phyloP scores from a whole-genome alignment of 2,113 vertebrate species.

The Eulemur rufifrons region DNA sequence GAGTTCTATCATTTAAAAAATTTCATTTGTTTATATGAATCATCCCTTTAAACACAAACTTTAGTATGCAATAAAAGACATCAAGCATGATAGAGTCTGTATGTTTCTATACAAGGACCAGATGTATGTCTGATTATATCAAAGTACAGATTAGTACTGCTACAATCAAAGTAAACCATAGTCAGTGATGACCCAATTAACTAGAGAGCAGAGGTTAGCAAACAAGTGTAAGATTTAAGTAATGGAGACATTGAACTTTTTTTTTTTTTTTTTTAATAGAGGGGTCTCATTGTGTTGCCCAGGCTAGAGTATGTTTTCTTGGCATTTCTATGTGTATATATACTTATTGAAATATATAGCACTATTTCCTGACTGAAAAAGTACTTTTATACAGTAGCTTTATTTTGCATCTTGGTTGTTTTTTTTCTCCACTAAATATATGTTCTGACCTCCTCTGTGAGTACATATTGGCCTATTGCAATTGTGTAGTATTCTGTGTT shows the following conservation, averaged over 20 bases:
- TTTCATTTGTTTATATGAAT: neutral
- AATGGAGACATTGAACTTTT: too few species aligned
- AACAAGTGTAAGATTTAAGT: neutral
- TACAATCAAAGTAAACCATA: neutral
- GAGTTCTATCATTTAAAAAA: neutral
- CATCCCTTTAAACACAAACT: conserved; percentile 4
- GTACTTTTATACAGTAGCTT: neutral
- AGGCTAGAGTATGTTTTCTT: neutral
- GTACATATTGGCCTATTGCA: neutral
- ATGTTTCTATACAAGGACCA: neutral
- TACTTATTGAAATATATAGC: neutral
- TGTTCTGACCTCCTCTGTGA: neutral
- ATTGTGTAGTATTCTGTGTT: neutral
- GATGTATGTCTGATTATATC: neutral
- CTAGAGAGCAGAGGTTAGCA: neutral
- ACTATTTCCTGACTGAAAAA: neutral
- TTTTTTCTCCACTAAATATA: neutral
- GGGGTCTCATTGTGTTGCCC: too few species aligned
- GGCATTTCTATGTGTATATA: neutral
- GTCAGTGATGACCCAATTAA: neutral
- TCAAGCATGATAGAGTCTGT: neutral
- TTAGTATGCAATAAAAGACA: conserved; percentile 7
- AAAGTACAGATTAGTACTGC: neutral
- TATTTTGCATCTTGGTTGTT: neutral
- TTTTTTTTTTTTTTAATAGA: too few species aligned